Conservation (phyloP, 2,888 invertebrate genomes). For the Drosophila mimetica region DNA sequence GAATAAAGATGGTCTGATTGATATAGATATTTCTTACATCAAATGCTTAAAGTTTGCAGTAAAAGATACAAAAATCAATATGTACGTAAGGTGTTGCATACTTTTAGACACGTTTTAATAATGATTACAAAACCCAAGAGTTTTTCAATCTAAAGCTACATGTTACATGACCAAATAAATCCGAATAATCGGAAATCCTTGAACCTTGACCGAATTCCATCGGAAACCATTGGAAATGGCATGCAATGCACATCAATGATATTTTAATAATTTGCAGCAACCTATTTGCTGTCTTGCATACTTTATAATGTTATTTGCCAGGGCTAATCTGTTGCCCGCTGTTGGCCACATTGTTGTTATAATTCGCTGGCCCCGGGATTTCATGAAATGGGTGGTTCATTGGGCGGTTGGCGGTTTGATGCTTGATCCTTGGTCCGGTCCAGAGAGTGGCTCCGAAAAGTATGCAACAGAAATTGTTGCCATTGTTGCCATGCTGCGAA, state of each 20-base stretch:
- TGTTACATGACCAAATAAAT: not conserved
- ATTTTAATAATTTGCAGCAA: conserved; percentile 17
- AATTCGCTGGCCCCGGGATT: conserved; percentile 5
- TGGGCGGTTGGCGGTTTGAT: not conserved
- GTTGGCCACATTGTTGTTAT: conserved; percentile 4
- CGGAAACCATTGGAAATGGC: not conserved
- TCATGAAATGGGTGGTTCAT: not conserved
- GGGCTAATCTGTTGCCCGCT: conserved; percentile 16
- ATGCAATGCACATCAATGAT: conserved; percentile 7
- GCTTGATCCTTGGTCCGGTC: too few species aligned
- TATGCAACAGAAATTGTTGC: conserved; percentile 41
- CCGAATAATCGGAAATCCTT: not conserved
- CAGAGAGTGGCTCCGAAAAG: conserved; percentile 16
- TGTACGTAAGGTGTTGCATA: too few species aligned
- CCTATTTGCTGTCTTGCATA: conserved; percentile 7
- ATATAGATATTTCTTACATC: too few species aligned
- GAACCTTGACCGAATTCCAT: conserved; percentile 9
- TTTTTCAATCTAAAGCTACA: too few species aligned
- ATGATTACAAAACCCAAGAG: too few species aligned
- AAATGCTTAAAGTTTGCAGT: too few species aligned
- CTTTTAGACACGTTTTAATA: too few species aligned
- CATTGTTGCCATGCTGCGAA: conserved; percentile 49
- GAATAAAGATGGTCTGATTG: too few species aligned
- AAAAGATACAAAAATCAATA: too few species aligned
- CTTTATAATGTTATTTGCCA: conserved; percentile 10